Evolutionary conservation across 2,797 vertebrate species (phyloP), one percentile per base, ranked within the genome.

Genomic region (Lates japonicus): DNA sequence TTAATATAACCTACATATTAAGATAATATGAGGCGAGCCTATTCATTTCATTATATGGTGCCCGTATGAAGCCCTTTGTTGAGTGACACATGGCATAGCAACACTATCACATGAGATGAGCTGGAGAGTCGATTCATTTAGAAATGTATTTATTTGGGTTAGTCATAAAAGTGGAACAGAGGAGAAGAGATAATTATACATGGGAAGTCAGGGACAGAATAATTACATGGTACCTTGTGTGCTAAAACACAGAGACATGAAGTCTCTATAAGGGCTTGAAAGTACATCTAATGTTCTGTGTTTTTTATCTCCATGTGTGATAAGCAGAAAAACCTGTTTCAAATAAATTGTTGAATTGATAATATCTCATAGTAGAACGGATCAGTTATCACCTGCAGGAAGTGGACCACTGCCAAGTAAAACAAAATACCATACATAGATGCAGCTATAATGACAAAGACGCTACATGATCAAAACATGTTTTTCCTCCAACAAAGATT

Each of bases 401-500:
- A 42, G 29, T 3, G 54, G 8, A 3, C 5, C 3, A 31, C 1
- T 11, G 46, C 17, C 7, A 64, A 80, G 37, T 25, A 20, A 84
- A 71, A 52, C 29, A 22, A 66, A 72, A 77, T 29, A 2, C 5
- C 55, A 41, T 0, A 2, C 31, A 35, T 46, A 42, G 42, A 76
- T 41, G 1, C 11, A 42, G 74, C 25, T 51, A 3, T 1, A 12
- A 8, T 73, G 37, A 84, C 84, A 90, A 87, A 88, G 74, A 74
- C 49, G 19, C 64, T 65, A 59, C 63, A 77, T 79, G 78, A 88
- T 83, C 84, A 94, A 91, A 93, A 94, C 93, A 93, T 94, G 93
- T 94, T 94, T 93, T 94, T 85, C 85, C 62, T 57, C 59, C 4
- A 42, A 86, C 84, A 86, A 86, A 93, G 92, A 95, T 93, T 92